A percentile compares a stretch with the other conserved stretches of the same genome.
Conservation (phyloP, 1,140 invertebrate species). For the Goniozus legneri region DNA sequence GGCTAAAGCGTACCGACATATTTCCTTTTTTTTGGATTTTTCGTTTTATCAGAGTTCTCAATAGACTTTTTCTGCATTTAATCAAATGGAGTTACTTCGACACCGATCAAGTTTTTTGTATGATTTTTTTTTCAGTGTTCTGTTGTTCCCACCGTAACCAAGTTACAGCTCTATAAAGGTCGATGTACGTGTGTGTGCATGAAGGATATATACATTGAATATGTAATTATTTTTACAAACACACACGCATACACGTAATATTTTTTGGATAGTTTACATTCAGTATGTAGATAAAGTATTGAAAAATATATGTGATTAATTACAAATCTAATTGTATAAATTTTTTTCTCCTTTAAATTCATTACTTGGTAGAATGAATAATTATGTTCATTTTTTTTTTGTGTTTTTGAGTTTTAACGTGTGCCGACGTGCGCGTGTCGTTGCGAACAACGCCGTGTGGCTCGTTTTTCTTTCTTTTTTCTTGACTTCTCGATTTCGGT, state of each 20-base stretch:
- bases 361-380: constrained; percentile 41
- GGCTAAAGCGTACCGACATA: no score
- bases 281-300: constrained; percentile 53
- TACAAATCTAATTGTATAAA: constrained; percentile 56
- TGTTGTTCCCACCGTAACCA: constrained; percentile 9
- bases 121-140: neutral
- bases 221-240: constrained; percentile 18
- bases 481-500: no score
- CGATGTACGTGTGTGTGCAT: constrained; percentile 20
- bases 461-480: constrained; percentile 13
- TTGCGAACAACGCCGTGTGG: no score
- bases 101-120: neutral
- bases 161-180: constrained; percentile 15
- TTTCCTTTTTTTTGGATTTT: no score
- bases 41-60: no score
- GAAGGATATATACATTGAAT: constrained; percentile 22
- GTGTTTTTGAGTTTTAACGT: constrained; percentile 6
- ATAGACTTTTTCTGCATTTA: no score
- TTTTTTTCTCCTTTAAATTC: constrained; percentile 41
- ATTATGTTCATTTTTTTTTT: constrained; percentile 26
- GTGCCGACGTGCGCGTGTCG: no score
- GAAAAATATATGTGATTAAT: constrained; percentile 54
- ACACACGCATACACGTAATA: constrained; percentile 8
- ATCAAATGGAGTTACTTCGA: no score
- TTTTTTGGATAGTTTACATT: constrained; percentile 47